Base-by-base conservation (phyloP, 2,888 invertebrate genomes). In the Athetis lepigone region DNA sequence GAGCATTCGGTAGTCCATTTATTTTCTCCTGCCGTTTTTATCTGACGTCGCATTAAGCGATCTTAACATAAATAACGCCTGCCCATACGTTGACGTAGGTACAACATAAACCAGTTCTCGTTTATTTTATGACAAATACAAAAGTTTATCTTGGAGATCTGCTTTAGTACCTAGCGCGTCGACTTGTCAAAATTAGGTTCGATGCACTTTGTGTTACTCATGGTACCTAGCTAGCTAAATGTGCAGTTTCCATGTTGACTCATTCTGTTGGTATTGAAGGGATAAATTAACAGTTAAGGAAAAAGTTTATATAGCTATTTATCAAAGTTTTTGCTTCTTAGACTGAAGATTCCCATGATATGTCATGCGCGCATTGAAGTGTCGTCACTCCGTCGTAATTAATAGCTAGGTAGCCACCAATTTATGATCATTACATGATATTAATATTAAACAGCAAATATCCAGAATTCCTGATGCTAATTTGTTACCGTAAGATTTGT, bases 191-290 rank as follows among this genome's bases (percentile, higher is more conserved):
- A 79, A 70, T 70, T 57, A 81, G 70, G 87, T 86, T 86, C 87
- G 84, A 84, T 88, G 87, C 85, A 86, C 87, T 79, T 77, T 66
- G 69, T 29, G 73, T 80, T 80, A 70, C 63, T 80, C 79, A 75
- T 73, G 66, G 73, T 71, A 42, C 66, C 77, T 75, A 82, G 79
- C 80, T 75, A 68, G 51, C n/a, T 62, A 60, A 63, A 63, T 73
- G 68, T 62, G 61, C 62, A 68, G 55, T 59, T 51, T 50, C n/a
- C 1, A 37, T 6, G 16, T 57, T 46, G 61, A 57, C 39, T 57
- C 54, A 55, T 21, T 45, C 25, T 43, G 21, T 51, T 43, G 27
- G 43, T 49, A 25, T n/a, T 45, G 27, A 49, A 66, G 52, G 72
- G 59, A 39, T 65, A 57, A 57, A 49, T 49, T 27, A 49, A 43